Conservation (phyloP, 2,888 invertebrate genomes). For the Psylliodes chrysocephalus region DNA sequence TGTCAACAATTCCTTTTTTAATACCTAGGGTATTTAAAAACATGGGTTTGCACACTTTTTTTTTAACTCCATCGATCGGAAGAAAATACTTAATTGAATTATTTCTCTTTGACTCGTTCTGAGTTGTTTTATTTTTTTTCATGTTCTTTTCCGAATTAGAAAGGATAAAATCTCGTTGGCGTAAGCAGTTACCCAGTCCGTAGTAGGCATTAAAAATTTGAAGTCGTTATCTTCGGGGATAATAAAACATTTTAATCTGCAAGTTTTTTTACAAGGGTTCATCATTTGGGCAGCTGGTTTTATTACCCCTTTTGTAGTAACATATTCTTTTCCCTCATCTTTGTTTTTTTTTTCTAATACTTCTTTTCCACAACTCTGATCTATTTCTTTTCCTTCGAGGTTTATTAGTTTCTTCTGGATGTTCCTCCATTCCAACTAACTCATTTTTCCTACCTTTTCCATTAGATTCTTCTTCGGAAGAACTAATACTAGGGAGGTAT, state of each 20-base stretch:
- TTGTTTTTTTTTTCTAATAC: conserved; percentile 14
- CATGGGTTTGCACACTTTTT: conserved; percentile 34
- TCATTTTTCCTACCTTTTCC: neutral
- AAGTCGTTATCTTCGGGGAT: neutral
- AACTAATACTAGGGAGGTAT: neutral
- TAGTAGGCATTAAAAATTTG: conserved; percentile 18
- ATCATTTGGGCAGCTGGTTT: conserved; percentile 7
- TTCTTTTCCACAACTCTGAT: conserved; percentile 15
- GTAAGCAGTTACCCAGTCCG: conserved; percentile 7
- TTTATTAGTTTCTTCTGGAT: neutral
- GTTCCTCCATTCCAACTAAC: conserved; percentile 8
- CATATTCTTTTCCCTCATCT: conserved; percentile 17
- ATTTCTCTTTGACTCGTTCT: neutral
- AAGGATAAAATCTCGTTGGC: conserved; percentile 19
- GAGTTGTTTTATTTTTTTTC: neutral
- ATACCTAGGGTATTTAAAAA: conserved; percentile 37
- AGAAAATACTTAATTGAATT: conserved; percentile 14
- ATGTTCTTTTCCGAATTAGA: neutral
- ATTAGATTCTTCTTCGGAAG: neutral
- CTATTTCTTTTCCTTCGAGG: conserved; percentile 11
- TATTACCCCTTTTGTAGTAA: conserved; percentile 12
- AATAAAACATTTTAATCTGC: conserved; percentile 13
- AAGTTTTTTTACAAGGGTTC: conserved; percentile 4
- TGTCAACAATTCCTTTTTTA: conserved; percentile 33
- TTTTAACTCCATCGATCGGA: conserved; percentile 17